phyloP scores from a whole-genome alignment of 2,797 vertebrate genomes.

The Spinus pinus region DNA sequence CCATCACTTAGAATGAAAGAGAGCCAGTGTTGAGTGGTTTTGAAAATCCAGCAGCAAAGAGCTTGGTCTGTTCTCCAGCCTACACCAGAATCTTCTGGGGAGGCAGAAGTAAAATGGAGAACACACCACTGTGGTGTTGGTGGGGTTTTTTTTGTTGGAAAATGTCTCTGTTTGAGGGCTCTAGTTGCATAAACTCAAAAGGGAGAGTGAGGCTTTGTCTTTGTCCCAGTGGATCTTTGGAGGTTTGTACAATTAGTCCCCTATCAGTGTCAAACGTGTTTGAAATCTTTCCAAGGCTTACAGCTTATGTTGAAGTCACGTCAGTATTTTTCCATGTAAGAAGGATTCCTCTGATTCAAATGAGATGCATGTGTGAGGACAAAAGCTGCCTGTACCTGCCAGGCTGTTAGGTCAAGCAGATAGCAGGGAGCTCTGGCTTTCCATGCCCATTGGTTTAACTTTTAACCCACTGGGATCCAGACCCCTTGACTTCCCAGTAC shows the following conservation, averaged over 20 bases:
- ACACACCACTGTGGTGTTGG: not conserved
- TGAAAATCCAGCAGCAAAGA: not conserved
- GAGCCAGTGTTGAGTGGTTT: fast-evolving
- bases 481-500: not conserved
- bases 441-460: not conserved
- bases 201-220: not conserved
- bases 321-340: not conserved
- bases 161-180: not conserved
- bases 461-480: slow-evolving; percentile 9
- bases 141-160: not conserved
- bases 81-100: not conserved
- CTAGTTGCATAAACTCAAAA: not conserved
- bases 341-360: slow-evolving; percentile 1
- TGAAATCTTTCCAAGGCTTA: not conserved
- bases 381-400: slow-evolving; percentile 39
- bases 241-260: not conserved
- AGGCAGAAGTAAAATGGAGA: not conserved
- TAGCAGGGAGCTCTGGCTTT: slow-evolving; percentile 37
- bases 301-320: not conserved
- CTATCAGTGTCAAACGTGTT: not conserved
- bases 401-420: not conserved
- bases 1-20: not conserved
- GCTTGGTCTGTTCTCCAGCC: not conserved
- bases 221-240: not conserved
- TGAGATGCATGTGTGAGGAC: not conserved